Conservation (phyloP, 2,888 invertebrate species). For the Scaptomyza caliginosa region DNA sequence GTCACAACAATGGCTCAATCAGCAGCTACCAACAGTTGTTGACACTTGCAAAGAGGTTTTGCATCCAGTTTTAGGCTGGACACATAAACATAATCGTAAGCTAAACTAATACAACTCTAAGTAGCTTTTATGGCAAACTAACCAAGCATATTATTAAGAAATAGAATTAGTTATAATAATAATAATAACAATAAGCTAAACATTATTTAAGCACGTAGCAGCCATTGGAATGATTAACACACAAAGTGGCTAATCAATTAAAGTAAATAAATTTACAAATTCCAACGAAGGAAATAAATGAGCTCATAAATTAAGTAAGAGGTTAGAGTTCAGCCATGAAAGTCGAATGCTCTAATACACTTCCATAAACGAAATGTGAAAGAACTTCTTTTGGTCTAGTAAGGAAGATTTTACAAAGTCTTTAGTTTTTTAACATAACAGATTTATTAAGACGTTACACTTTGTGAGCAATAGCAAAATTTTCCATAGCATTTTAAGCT, state of each 20-base stretch:
- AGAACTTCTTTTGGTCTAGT: not conserved
- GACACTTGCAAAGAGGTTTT: conserved; percentile 20
- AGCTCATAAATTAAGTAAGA: not conserved
- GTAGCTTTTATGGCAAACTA: conserved; percentile 7
- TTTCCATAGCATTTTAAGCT: not conserved
- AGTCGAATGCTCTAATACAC: not conserved
- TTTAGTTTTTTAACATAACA: not conserved
- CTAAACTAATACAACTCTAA: not conserved
- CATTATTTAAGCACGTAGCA: conserved; percentile 31
- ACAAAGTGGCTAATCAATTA: conserved; percentile 15
- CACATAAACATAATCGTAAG: conserved; percentile 7
- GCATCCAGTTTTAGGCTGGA: not conserved
- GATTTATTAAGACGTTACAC: not conserved
- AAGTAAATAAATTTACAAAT: conserved; percentile 19
- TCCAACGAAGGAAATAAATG: conserved; percentile 10
- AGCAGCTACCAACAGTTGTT: conserved; percentile 21
- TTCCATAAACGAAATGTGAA: not conserved
- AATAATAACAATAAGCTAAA: conserved; percentile 12
- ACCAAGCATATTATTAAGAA: conserved; percentile 5
- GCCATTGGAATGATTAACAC: conserved; percentile 19
- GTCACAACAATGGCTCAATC: conserved; percentile 49
- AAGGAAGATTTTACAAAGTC: not conserved
- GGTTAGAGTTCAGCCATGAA: not conserved
- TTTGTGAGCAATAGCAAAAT: not conserved
- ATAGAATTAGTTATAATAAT: not conserved